Evolutionary conservation across 2,888 invertebrate genomes (phyloP).

Genomic region (Lithophane socia): DNA sequence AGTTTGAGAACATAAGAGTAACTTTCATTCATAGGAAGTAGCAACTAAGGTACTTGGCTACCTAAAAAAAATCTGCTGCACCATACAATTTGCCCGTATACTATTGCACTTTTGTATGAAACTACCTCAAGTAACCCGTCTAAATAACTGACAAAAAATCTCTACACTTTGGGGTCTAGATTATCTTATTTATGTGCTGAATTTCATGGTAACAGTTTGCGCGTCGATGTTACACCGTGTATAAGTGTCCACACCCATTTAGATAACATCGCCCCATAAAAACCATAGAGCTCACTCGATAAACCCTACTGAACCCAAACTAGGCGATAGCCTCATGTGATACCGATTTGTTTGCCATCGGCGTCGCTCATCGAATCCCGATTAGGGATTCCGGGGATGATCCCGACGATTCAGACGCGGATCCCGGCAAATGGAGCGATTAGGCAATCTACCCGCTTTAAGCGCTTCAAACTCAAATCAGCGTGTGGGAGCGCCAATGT

Average conservation of each 20-base stretch:
- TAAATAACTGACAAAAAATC: too few species aligned
- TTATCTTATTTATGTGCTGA: too few species aligned
- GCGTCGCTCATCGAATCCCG: constrained; percentile 78
- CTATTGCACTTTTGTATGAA: too few species aligned
- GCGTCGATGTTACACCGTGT: too few species aligned
- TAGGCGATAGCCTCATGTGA: constrained; percentile 69
- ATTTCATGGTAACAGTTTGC: too few species aligned
- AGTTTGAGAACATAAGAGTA: not conserved
- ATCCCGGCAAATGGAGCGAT: constrained; percentile 83
- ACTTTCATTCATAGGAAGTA: not conserved
- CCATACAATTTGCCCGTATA: too few species aligned
- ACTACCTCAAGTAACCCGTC: too few species aligned
- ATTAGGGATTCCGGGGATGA: constrained; percentile 80
- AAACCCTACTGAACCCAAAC: constrained; percentile 59
- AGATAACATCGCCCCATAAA: constrained; percentile 63
- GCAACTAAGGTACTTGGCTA: not conserved
- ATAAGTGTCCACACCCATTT: constrained; percentile 26
- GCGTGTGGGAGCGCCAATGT: constrained; percentile 57
- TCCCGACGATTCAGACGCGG: constrained; percentile 76
- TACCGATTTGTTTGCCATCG: constrained; percentile 81
- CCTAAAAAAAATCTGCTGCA: not conserved
- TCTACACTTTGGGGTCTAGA: too few species aligned
- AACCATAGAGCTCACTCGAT: constrained; percentile 64
- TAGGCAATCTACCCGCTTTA: constrained; percentile 80
- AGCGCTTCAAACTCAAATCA: constrained; percentile 77